Percentiles rank a stretch among this genome's conserved stretches.
These are phyloP conservation scores for Aphidius gifuensis DNA, from an alignment of 1,140 invertebrate genomes.

Conservation along the genomic window DNA sequence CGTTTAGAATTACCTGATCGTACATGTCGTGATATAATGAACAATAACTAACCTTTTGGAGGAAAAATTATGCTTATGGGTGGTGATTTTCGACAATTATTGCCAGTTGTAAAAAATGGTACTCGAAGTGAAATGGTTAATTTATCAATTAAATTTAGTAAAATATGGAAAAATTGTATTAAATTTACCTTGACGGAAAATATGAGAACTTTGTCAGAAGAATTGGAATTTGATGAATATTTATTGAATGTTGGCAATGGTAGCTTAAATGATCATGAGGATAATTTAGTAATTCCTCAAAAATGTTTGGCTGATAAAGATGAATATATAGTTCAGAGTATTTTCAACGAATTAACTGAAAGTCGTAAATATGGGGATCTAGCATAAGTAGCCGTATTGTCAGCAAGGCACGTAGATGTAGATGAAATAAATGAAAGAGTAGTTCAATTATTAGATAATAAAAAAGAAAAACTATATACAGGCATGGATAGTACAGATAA, in stretches of 20 bases:
- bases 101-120: slow-evolving; percentile 19
- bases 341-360: not conserved
- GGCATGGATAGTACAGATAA: slow-evolving; percentile 7
- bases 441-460: slow-evolving; percentile 7
- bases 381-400: not conserved
- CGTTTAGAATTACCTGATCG: slow-evolving; percentile 15
- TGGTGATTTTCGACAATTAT: no score
- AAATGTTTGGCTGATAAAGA: not conserved
- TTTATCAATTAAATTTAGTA: slow-evolving; percentile 25
- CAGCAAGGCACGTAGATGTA: no score
- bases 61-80: slow-evolving; percentile 36
- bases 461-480: slow-evolving; percentile 4
- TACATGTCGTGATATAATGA: slow-evolving; percentile 28
- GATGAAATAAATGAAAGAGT: no score
- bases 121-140: slow-evolving; percentile 22
- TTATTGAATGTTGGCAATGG: slow-evolving; percentile 25
- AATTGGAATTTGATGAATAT: slow-evolving; percentile 23
- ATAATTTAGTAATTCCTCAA: slow-evolving; percentile 20
- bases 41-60: slow-evolving; percentile 30
- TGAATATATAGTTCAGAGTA: not conserved
- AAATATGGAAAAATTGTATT: slow-evolving; percentile 22
- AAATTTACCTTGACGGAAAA: slow-evolving; percentile 21
- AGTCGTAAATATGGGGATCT: not conserved
- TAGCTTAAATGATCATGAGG: slow-evolving; percentile 10
- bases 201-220: slow-evolving; percentile 21